phyloP scores from a whole-genome alignment of 2,797 vertebrate genomes.

The Lepidocolaptes lacrymiger region DNA sequence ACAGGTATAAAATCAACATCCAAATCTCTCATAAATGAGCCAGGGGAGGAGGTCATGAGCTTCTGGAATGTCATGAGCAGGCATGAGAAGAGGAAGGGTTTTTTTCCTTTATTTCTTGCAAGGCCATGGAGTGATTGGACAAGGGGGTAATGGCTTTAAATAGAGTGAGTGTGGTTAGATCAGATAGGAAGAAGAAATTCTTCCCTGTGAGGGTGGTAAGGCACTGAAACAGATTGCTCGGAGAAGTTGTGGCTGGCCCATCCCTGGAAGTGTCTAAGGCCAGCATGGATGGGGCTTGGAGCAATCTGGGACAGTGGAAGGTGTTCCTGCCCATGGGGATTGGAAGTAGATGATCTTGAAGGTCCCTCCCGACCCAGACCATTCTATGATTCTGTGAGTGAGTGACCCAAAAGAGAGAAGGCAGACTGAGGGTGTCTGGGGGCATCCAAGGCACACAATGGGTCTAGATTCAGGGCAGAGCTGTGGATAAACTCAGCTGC shows the following conservation, averaged over 20 bases:
- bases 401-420: background rate
- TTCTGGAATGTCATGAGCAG: background rate
- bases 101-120: background rate
- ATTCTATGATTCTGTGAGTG: background rate
- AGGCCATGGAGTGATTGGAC: background rate
- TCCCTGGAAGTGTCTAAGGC: background rate
- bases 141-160: background rate
- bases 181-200: background rate
- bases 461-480: background rate
- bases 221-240: background rate
- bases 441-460: background rate
- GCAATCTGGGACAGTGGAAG: background rate
- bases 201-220: background rate
- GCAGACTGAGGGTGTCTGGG: background rate
- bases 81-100: background rate
- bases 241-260: background rate
- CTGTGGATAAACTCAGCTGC: background rate
- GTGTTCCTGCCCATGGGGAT: no score
- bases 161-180: background rate
- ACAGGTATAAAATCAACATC: background rate
- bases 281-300: background rate
- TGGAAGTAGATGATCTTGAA: background rate
- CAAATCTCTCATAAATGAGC: background rate
- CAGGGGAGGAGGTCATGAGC: accelerated
- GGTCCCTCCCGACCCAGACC: background rate